phyloP scores from a whole-genome alignment of 2,797 vertebrate genomes.

The Sebastes reedi region DNA sequence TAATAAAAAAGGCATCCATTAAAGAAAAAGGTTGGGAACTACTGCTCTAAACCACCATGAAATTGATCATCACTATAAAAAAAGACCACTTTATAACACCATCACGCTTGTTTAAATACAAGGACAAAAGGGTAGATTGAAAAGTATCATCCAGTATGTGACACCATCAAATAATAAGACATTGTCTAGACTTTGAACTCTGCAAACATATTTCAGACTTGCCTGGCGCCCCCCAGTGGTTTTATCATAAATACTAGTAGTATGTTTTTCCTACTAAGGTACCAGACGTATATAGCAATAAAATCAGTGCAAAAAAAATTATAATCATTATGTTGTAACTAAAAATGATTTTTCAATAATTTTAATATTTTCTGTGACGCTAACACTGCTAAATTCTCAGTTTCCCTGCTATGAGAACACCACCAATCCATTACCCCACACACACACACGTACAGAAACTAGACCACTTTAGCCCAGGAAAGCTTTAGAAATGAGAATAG shows the following conservation, averaged over 20 bases:
- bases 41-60: neutral
- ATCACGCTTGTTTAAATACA: fast-evolving
- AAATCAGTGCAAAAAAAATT: neutral
- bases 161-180: neutral
- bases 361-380: neutral
- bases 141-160: neutral
- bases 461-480: neutral
- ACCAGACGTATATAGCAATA: fast-evolving
- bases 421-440: neutral
- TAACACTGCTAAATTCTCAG: neutral
- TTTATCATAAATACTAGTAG: neutral
- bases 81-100: neutral
- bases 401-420: fast-evolving
- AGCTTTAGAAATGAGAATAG: neutral
- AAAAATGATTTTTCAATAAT: neutral
- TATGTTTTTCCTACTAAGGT: neutral
- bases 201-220: neutral
- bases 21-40: no score
- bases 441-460: neutral
- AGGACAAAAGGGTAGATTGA: neutral
- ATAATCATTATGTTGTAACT: neutral
- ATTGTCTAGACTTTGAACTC: neutral
- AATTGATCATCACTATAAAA: neutral
- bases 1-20: no score
- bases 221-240: neutral